phyloP scores from a whole-genome alignment of 2,888 invertebrate species.

The Lithophane semibrunnea region DNA sequence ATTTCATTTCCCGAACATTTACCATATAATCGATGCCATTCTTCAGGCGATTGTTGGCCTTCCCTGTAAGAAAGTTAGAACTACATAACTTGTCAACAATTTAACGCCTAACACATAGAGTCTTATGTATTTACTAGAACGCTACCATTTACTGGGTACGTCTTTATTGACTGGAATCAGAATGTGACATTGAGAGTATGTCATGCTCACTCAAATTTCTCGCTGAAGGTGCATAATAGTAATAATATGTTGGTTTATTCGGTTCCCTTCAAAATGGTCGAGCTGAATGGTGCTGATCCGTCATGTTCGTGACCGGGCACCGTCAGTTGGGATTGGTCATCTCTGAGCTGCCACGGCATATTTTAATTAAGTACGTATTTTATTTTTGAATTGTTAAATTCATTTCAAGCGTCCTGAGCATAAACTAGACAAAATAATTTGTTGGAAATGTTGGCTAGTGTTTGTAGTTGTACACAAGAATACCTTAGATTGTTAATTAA shows the following conservation, averaged over 20 bases:
- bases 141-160: too few relatives aligned
- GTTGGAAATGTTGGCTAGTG: too few relatives aligned
- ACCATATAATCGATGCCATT: slow-evolving; percentile 99
- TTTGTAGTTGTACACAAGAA: too few relatives aligned
- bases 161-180: too few relatives aligned
- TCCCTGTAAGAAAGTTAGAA: slow-evolving; percentile 91
- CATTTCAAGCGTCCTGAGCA: too few relatives aligned
- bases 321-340: background rate
- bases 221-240: too few relatives aligned
- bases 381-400: background rate
- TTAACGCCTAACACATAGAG: background rate
- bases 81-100: background rate
- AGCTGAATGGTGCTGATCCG: background rate
- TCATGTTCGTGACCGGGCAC: background rate
- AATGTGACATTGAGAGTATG: too few relatives aligned
- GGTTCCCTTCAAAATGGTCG: background rate
- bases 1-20: slow-evolving; percentile 99
- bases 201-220: too few relatives aligned
- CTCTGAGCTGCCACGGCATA: background rate
- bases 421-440: too few relatives aligned
- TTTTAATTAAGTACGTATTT: background rate
- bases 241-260: too few relatives aligned
- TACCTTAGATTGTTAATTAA: too few relatives aligned
- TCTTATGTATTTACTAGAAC: too few relatives aligned
- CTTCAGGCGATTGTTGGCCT: slow-evolving; percentile 98